A percentile compares a stretch with the other conserved stretches of the same genome.
phyloP scores from a whole-genome alignment of 2,888 invertebrate species.

The Caradrina clavipalpis region DNA sequence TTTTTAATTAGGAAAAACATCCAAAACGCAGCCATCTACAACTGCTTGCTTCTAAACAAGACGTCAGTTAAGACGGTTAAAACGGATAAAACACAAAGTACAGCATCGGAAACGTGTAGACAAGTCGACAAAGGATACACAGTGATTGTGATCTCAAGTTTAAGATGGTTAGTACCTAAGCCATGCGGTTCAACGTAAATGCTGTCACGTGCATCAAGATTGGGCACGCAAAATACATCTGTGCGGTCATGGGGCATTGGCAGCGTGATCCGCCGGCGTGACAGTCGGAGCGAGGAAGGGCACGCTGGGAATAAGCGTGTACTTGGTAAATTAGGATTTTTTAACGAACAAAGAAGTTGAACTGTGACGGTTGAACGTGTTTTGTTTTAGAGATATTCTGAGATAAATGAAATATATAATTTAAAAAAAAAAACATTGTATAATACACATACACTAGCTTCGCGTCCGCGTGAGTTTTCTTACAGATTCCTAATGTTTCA shows the following conservation, averaged over 20 bases:
- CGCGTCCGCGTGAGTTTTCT: too few species aligned
- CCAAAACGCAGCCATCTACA: background rate
- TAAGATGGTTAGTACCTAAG: conserved; percentile 44
- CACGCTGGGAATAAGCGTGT: conserved; percentile 36
- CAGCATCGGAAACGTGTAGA: conserved; percentile 42
- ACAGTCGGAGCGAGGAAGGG: conserved; percentile 35
- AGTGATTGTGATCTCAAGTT: conserved; percentile 57
- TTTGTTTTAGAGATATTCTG: background rate
- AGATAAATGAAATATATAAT: too few species aligned
- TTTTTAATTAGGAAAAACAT: too few species aligned
- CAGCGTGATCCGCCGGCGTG: conserved; percentile 65
- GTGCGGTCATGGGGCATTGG: conserved; percentile 59
- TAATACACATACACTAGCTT: too few species aligned
- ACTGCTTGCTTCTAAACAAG: conserved; percentile 15
- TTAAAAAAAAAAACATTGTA: too few species aligned
- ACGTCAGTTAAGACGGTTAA: too few species aligned
- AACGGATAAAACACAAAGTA: conserved; percentile 16
- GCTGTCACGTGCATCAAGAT: conserved; percentile 81
- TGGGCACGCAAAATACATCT: conserved; percentile 71
- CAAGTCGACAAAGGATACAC: conserved; percentile 46
- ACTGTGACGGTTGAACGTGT: background rate
- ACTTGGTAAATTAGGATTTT: conserved; percentile 36
- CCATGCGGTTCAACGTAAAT: conserved; percentile 54
- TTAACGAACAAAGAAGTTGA: conserved; percentile 15
- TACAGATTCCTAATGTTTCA: too few species aligned